phyloP scores from a whole-genome alignment of 2,888 invertebrate genomes.

The Diarsia brunnea region DNA sequence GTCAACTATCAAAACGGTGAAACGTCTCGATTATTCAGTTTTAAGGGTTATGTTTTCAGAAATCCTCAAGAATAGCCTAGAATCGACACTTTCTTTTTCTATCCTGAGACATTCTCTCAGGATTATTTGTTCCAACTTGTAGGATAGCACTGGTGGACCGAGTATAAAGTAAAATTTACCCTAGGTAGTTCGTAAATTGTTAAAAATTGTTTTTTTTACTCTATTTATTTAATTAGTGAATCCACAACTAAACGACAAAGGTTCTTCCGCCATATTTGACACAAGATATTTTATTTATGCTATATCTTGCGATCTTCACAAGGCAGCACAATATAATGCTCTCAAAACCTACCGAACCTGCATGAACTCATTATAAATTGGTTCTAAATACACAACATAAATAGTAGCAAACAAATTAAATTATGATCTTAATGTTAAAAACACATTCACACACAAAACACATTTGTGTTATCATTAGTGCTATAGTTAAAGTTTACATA shows the following conservation, averaged over 20 bases:
- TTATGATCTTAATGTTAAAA: background rate
- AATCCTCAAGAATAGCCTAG: background rate
- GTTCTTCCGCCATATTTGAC: too few species aligned
- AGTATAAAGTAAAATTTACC: too few species aligned
- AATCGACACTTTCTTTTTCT: too few species aligned
- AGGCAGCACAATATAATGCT: background rate
- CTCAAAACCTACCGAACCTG: too few species aligned
- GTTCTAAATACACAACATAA: background rate
- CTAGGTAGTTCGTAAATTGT: background rate
- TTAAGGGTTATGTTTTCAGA: background rate
- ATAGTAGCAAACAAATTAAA: background rate
- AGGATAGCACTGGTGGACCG: background rate
- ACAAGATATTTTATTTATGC: background rate
- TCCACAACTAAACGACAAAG: background rate
- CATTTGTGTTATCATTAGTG: background rate
- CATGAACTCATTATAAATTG: background rate
- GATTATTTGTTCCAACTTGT: background rate
- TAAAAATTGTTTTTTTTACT: background rate
- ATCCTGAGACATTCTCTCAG: too few species aligned
- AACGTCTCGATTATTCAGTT: background rate
- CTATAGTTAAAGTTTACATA: background rate
- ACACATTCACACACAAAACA: constrained; percentile 2
- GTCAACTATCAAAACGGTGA: background rate
- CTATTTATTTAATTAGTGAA: background rate
- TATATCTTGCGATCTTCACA: background rate